phyloP scores from a whole-genome alignment of 2,113 vertebrate species.

The Tetrax tetrax region DNA sequence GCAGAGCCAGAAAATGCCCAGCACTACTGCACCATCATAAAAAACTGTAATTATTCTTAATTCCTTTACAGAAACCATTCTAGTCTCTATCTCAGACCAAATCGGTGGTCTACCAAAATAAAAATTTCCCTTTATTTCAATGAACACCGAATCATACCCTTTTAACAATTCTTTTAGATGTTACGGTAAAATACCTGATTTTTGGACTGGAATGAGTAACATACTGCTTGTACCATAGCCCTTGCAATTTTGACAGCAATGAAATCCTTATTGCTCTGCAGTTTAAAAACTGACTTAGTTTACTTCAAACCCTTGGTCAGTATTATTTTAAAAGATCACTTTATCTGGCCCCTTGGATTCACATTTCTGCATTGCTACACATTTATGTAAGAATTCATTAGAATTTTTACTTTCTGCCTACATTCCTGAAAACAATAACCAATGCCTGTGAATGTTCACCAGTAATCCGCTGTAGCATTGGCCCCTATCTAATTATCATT shows the following conservation, averaged over 20 bases:
- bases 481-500: not conserved
- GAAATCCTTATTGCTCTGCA: not conserved
- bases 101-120: not conserved
- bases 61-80: not conserved
- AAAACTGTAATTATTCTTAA: not conserved
- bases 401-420: slow-evolving; percentile 1
- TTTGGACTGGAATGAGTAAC: not conserved
- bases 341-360: not conserved
- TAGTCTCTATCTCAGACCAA: not conserved
- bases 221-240: not conserved
- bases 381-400: not conserved
- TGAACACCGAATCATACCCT: not conserved
- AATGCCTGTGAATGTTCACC: slow-evolving; percentile 10
- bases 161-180: not conserved
- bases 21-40: not conserved
- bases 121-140: not conserved
- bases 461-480: not conserved
- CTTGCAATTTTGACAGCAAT: not conserved
- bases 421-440: slow-evolving; percentile 27
- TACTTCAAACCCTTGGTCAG: not conserved
- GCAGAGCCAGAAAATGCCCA: not conserved
- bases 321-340: not conserved
- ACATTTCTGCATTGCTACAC: not conserved
- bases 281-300: not conserved
- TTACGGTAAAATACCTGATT: not conserved